Conservation (phyloP, 2,888 invertebrate genomes). For the Caenorhabditis becei region DNA sequence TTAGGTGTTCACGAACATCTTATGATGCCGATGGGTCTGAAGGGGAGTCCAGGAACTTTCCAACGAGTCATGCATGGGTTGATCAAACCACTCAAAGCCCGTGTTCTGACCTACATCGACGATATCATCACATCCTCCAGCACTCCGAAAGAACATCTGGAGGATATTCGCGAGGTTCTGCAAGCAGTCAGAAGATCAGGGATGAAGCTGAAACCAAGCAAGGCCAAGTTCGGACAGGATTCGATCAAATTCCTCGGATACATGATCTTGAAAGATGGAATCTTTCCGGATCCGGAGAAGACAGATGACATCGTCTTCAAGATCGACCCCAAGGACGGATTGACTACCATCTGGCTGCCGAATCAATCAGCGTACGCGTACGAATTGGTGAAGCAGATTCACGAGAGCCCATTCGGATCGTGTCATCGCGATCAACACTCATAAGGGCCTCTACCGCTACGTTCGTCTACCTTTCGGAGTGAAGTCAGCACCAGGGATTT, state of each 20-base stretch:
- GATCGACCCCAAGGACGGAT: too few relatives aligned
- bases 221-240: too few relatives aligned
- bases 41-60: constrained; percentile 34
- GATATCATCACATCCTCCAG: background rate
- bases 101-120: constrained; percentile 1
- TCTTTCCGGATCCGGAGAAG: background rate
- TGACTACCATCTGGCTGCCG: too few relatives aligned
- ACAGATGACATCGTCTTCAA: background rate
- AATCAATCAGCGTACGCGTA: too few relatives aligned
- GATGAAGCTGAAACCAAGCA: background rate
- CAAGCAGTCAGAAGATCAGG: background rate
- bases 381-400: too few relatives aligned
- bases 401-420: too few relatives aligned
- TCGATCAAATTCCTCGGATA: background rate
- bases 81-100: background rate
- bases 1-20: constrained; percentile 20
- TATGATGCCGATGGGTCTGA: constrained; percentile 51
- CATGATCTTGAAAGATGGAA: background rate
- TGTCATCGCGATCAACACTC: constrained; percentile 56
- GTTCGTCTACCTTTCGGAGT: constrained; percentile 71
- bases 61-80: constrained; percentile 32
- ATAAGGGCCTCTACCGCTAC: constrained; percentile 64
- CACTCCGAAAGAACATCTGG: too few relatives aligned
- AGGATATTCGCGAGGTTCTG: background rate
- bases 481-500: constrained; percentile 66